A percentile compares a stretch with the other conserved stretches of the same genome.
phyloP scores from a whole-genome alignment of 1,140 invertebrate genomes.

The Drosophila ironensis region DNA sequence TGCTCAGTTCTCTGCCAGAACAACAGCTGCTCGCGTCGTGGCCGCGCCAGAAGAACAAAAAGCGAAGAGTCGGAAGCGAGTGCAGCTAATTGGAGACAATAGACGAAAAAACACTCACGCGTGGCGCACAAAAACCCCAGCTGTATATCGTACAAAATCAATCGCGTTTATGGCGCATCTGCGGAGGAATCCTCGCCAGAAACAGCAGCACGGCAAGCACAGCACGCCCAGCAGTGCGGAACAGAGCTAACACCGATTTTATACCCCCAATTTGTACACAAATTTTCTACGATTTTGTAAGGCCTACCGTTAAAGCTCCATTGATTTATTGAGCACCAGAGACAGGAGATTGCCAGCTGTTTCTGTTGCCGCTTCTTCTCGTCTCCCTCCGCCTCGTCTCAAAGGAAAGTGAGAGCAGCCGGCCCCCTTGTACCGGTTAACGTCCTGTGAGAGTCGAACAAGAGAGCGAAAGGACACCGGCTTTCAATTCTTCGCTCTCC shows the following conservation, averaged over 20 bases:
- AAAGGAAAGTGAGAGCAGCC: constrained; percentile 22
- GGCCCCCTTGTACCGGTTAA: constrained; percentile 59
- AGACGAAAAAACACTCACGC: constrained; percentile 15
- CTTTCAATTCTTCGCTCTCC: constrained; percentile 1
- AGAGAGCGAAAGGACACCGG: constrained; percentile 58
- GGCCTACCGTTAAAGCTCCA: constrained; percentile 31
- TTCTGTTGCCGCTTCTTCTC: constrained; percentile 5
- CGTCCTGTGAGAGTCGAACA: constrained; percentile 39
- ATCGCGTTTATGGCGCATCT: constrained; percentile 58
- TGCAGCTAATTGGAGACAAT: constrained; percentile 19
- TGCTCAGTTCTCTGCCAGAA: not conserved
- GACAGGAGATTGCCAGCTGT: constrained; percentile 56
- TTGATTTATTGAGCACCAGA: constrained; percentile 59
- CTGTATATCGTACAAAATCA: constrained; percentile 39
- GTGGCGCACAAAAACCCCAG: constrained; percentile 39
- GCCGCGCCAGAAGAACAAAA: constrained; percentile 8
- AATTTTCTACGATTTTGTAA: constrained; percentile 50
- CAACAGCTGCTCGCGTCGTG: not conserved
- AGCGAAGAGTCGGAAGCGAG: not conserved
- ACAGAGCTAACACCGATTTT: constrained; percentile 43
- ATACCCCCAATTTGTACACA: constrained; percentile 32
- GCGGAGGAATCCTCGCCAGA: not conserved
- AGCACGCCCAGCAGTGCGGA: constrained; percentile 23
- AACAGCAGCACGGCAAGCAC: constrained; percentile 20
- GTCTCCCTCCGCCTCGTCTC: not conserved